These are phyloP conservation scores for Diceros bicornis DNA, from an alignment of 2,797 vertebrate genomes.

Conservation along the genomic window DNA sequence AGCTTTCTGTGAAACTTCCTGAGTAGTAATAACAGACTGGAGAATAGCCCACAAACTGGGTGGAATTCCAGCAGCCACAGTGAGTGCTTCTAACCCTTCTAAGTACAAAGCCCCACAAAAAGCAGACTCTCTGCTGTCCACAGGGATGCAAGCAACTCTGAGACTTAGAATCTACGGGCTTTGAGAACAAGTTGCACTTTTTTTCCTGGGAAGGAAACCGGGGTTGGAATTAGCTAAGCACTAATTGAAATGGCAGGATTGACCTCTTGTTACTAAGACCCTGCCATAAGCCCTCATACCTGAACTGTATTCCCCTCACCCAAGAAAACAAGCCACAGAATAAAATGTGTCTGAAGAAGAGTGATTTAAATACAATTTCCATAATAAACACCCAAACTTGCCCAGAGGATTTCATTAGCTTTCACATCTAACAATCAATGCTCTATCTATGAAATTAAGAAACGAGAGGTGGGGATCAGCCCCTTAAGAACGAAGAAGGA, in stretches of 20 bases:
- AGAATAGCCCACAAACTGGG: neutral
- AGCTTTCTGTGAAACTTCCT: conserved; percentile 42
- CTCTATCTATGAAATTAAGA: neutral
- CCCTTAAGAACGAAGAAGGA: neutral
- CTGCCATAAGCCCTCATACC: neutral
- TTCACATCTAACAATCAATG: neutral
- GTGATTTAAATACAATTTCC: neutral
- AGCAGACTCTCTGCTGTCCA: neutral
- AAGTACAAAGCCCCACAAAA: neutral
- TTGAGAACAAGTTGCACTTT: neutral
- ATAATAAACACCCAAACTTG: conserved; percentile 1
- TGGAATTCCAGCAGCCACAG: neutral
- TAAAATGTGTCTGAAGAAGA: neutral
- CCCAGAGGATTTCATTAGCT: neutral
- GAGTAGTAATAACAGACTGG: neutral
- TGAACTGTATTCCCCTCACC: neutral
- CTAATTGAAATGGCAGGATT: neutral
- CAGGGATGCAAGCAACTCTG: neutral
- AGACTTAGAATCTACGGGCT: neutral
- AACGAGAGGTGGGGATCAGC: neutral
- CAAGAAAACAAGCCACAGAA: neutral
- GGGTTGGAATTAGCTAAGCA: neutral
- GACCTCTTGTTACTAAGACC: neutral
- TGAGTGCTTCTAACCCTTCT: neutral
- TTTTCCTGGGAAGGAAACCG: neutral